These are phyloP conservation scores for Myopa testacea DNA, from an alignment of 2,888 invertebrate genomes.

Conservation along the genomic window DNA sequence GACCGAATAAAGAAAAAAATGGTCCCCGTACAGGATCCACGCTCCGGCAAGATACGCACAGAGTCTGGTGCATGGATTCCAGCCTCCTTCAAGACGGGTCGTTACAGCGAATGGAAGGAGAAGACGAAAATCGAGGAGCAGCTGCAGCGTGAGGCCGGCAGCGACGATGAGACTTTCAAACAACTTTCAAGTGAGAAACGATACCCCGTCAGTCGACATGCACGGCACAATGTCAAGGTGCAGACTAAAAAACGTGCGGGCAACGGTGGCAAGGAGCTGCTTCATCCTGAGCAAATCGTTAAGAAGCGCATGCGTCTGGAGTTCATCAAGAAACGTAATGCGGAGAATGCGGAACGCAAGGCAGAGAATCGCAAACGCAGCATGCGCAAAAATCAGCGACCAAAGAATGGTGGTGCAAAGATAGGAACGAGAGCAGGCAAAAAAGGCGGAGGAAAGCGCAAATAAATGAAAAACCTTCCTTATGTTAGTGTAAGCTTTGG, in stretches of 20 bases:
- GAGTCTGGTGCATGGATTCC: constrained; percentile 97
- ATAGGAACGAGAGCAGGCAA: neutral
- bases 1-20: constrained; percentile 97
- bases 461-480: neutral
- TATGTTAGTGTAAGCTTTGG: neutral
- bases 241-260: constrained; percentile 71
- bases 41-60: constrained; percentile 86
- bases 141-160: constrained; percentile 60
- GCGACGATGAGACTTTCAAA: constrained; percentile 58
- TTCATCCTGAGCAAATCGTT: constrained; percentile 81
- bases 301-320: constrained; percentile 75
- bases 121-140: constrained; percentile 72
- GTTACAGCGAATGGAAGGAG: constrained; percentile 88
- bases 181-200: constrained; percentile 60
- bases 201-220: constrained; percentile 77
- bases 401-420: constrained; percentile 35
- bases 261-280: constrained; percentile 73
- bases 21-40: constrained; percentile 74
- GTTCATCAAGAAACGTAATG: constrained; percentile 75
- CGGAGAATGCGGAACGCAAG: constrained; percentile 68
- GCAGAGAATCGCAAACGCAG: constrained; percentile 66
- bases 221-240: constrained; percentile 81
- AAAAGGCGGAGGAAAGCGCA: constrained; percentile 15
- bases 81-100: constrained; percentile 91
- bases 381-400: constrained; percentile 60